Percentiles rank a stretch among this genome's conserved stretches.
phyloP scores from a whole-genome alignment of 2,797 vertebrate species.

The Hirundo rustica region DNA sequence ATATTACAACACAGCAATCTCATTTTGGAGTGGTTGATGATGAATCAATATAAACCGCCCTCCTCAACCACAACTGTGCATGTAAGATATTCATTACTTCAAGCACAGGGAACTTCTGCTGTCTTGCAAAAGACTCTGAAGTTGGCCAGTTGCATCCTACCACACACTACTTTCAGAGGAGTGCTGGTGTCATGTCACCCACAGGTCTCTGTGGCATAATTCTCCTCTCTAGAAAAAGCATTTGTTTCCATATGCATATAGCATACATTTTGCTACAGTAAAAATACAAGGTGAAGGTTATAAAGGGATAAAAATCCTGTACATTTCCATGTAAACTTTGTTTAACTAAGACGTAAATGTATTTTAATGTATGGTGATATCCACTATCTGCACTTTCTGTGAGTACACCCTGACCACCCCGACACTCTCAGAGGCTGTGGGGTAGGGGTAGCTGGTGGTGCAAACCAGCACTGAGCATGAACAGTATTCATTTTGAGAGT shows the following conservation, averaged over 20 bases:
- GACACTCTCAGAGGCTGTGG: not conserved
- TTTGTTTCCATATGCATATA: not conserved
- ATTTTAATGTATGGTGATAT: not conserved
- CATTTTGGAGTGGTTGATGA: not conserved
- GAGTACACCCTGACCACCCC: rapidly evolving
- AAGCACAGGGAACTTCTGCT: not conserved
- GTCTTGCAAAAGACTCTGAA: not conserved
- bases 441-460: not conserved
- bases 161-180: not conserved
- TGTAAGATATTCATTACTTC: not conserved
- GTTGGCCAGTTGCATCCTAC: not conserved
- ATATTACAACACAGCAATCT: not conserved
- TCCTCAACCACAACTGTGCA: not conserved
- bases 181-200: not conserved
- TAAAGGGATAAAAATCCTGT: not conserved
- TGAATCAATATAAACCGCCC: not conserved
- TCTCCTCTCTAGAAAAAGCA: not conserved
- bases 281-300: not conserved
- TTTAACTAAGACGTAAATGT: not conserved
- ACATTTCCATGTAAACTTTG: not conserved
- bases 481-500: constrained; percentile 10
- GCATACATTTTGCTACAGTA: not conserved
- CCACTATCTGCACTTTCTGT: not conserved
- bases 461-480: not conserved
- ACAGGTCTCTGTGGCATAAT: not conserved